These are phyloP conservation scores for Porites divaricata DNA, from an alignment of 92 coral and sea anemone genomes.

Conservation along the genomic window DNA sequence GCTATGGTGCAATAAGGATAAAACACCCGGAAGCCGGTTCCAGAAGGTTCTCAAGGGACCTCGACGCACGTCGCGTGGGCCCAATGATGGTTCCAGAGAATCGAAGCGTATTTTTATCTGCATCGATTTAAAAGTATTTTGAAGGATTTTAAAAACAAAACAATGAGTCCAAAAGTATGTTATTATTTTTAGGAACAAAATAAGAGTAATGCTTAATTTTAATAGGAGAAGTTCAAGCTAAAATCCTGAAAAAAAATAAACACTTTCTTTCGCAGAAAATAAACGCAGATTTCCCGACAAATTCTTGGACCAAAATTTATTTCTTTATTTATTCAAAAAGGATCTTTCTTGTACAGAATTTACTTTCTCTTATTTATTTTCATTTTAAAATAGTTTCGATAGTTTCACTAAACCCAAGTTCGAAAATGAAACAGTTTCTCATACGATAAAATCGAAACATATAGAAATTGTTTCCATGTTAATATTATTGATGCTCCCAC, in stretches of 20 bases:
- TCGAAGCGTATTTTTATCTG: slow-evolving; percentile 4
- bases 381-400: too few species aligned
- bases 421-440: too few species aligned
- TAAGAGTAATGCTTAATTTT: too few species aligned
- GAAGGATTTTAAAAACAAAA: neutral
- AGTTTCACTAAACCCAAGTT: too few species aligned
- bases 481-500: slow-evolving; percentile 2
- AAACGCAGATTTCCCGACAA: neutral
- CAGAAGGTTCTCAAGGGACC: slow-evolving; percentile 29
- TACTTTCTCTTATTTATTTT: neutral
- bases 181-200: too few species aligned
- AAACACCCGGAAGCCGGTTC: slow-evolving; percentile 12
- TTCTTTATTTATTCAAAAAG: neutral
- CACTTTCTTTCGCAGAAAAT: neutral
- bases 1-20: neutral
- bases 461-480: neutral
- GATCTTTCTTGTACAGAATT: neutral
- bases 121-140: slow-evolving; percentile 12
- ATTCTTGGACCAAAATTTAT: neutral
- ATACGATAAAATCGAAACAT: slow-evolving; percentile 1
- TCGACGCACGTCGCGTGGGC: neutral
- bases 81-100: slow-evolving; percentile 33
- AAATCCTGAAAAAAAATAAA: too few species aligned
- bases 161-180: too few species aligned
- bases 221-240: too few species aligned